Base-by-base conservation (phyloP, 2,797 vertebrate genomes). In the Pelodytes ibericus region DNA sequence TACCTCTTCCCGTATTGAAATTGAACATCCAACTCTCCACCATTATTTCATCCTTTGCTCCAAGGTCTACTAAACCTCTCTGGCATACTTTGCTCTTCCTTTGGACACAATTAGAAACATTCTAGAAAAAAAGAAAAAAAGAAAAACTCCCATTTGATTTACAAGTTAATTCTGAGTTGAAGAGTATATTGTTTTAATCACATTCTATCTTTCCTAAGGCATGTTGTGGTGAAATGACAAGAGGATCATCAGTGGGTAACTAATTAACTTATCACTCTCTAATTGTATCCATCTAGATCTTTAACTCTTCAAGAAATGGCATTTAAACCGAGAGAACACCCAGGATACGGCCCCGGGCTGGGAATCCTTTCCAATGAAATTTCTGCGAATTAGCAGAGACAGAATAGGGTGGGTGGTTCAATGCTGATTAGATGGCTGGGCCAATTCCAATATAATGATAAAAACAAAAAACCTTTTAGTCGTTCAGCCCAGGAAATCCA, bases 321-420 rank as follows among this genome's bases (percentile, higher is more conserved):
- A 86, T 90, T 89, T 89, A 88, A 87, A 81, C 64, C 81, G 87
- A 82, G 81, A 88, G 90, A 91, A 90, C 87, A 91, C 89, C 87
- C 88, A 90, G 88, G 84, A 90, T 85, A 81, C 86, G 77, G 88
- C 87, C 88, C 81, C 74, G 67, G 88, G 87, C 86, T 83, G 84
- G 77, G 83, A 72, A 62, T 80, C 83, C 80, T 73, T 18, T 77
- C 81, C 6, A 76, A 72, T 75, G 71, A 77, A 80, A 74, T 72
- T 74, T 86, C 58, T 83, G 81, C 79, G 30, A 84, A 87, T 81
- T 83, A 70, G 83, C 79, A 83, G 80, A 86, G 81, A 84, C 65
- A 82, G 81, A 88, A 84, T 74, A 82, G 88, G 81, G 80, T 82
- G 80, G 79, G 77, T 81, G 80, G 81, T 68, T 82, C 41, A 66